Percentiles rank a stretch among this genome's conserved stretches.
These are phyloP conservation scores for Rhincodon typus DNA, from an alignment of 2,797 vertebrate species.

Conservation along the genomic window DNA sequence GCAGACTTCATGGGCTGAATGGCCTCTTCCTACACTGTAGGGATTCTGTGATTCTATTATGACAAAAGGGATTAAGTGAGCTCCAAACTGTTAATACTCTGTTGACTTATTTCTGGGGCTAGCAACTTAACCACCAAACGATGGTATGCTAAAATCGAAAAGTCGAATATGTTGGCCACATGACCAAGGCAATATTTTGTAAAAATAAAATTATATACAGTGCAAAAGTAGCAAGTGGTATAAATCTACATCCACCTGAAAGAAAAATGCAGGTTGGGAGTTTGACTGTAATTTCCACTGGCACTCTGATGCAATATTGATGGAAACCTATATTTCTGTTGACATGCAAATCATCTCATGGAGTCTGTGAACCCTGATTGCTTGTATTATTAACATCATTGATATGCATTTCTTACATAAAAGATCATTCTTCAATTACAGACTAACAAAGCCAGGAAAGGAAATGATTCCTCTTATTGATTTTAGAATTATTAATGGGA, in stretches of 20 bases:
- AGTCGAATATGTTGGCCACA: background rate
- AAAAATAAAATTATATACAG: background rate
- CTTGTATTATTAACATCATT: background rate
- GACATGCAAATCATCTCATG: background rate
- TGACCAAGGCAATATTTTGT: background rate
- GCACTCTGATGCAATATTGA: background rate
- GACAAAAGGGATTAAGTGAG: background rate
- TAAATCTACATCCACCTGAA: background rate
- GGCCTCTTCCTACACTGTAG: too few species aligned
- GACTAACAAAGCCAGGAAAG: background rate
- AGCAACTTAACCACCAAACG: background rate
- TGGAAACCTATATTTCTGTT: background rate
- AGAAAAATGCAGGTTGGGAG: background rate
- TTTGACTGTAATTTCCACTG: background rate
- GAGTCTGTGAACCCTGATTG: background rate
- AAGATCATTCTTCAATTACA: background rate
- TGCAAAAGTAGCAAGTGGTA: background rate
- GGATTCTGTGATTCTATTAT: too few species aligned
- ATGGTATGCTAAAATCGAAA: background rate
- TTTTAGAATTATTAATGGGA: background rate
- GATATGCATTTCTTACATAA: background rate
- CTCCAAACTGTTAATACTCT: background rate
- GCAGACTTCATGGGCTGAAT: too few species aligned
- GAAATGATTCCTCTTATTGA: background rate
- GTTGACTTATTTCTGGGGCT: background rate